A percentile compares a stretch with the other conserved stretches of the same genome.
phyloP scores from a whole-genome alignment of 2,888 invertebrate genomes.

The Zhuqinia jingwanae region DNA sequence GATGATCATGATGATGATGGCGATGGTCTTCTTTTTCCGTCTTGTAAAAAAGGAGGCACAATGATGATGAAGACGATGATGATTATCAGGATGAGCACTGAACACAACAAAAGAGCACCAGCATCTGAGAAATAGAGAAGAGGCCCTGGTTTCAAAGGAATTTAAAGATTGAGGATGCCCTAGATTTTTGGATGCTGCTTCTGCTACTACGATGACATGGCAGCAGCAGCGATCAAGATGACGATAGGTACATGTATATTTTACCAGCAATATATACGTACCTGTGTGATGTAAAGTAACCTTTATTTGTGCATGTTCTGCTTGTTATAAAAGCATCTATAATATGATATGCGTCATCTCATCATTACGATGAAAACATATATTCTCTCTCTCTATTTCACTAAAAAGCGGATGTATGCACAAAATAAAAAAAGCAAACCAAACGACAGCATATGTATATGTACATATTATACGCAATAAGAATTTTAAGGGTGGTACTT shows the following conservation, averaged over 20 bases:
- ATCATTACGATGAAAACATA: not conserved
- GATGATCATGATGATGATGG: constrained; percentile 12
- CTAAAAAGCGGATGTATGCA: constrained; percentile 13
- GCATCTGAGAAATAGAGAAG: constrained; percentile 36
- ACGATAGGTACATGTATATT: not conserved
- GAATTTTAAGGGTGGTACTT: too few relatives aligned
- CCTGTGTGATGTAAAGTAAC: too few relatives aligned
- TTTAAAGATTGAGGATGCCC: constrained; percentile 73
- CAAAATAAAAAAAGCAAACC: not conserved
- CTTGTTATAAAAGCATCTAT: too few relatives aligned
- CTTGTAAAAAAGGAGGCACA: too few relatives aligned
- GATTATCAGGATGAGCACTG: too few relatives aligned
- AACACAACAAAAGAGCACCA: constrained; percentile 17
- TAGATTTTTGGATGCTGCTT: constrained; percentile 56
- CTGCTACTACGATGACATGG: too few relatives aligned
- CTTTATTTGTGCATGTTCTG: too few relatives aligned
- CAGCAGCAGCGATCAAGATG: not conserved
- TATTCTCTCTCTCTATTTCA: not conserved
- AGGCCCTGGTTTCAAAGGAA: constrained; percentile 73
- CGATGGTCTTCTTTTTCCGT: too few relatives aligned
- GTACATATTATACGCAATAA: too few relatives aligned
- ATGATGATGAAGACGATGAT: constrained; percentile 2
- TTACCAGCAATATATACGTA: not conserved
- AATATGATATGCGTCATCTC: constrained; percentile 9
- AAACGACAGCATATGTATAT: too few relatives aligned